These are phyloP conservation scores for Holothuria leucospilota DNA, from an alignment of 53 echinoderm and acorn worm genomes.

Conservation along the genomic window DNA sequence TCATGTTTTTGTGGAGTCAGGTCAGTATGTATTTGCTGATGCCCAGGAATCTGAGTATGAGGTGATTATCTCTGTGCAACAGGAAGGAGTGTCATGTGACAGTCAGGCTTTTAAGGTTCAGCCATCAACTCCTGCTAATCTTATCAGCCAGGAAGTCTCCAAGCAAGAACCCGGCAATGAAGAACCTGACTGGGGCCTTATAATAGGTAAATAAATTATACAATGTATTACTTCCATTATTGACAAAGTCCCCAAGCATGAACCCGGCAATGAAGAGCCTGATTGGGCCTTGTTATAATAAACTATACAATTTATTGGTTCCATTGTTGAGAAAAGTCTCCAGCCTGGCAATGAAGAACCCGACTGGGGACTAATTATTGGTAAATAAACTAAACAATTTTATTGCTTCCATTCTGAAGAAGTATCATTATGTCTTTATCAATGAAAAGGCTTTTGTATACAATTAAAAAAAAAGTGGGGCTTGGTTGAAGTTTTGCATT, in stretches of 20 bases:
- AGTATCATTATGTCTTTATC: too few species aligned
- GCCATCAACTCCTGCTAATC: conserved; percentile 76
- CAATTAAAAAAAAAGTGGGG: too few species aligned
- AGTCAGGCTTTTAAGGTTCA: conserved; percentile 55
- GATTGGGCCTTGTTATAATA: conserved; percentile 96
- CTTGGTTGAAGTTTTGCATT: too few species aligned
- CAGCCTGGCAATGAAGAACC: conserved; percentile 83
- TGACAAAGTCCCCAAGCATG: conserved; percentile 79
- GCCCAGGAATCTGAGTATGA: conserved; percentile 85
- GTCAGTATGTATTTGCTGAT: conserved; percentile 93
- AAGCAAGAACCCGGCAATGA: conserved; percentile 83
- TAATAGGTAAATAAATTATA: conserved; percentile 79
- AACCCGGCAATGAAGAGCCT: conserved; percentile 86
- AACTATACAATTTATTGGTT: too few species aligned
- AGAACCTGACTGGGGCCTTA: conserved; percentile 98
- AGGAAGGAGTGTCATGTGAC: conserved; percentile 74
- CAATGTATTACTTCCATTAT: too few species aligned
- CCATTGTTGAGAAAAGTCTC: too few species aligned
- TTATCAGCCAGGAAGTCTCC: conserved; percentile 70
- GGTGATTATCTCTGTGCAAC: conserved; percentile 86
- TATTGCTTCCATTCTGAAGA: too few species aligned
- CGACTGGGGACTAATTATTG: too few species aligned
- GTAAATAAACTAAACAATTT: too few species aligned
- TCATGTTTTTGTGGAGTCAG: conserved; percentile 91
- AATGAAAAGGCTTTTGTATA: too few species aligned